These are phyloP conservation scores for Scortum barcoo DNA, from an alignment of 2,113 vertebrate species.

Conservation along the genomic window DNA sequence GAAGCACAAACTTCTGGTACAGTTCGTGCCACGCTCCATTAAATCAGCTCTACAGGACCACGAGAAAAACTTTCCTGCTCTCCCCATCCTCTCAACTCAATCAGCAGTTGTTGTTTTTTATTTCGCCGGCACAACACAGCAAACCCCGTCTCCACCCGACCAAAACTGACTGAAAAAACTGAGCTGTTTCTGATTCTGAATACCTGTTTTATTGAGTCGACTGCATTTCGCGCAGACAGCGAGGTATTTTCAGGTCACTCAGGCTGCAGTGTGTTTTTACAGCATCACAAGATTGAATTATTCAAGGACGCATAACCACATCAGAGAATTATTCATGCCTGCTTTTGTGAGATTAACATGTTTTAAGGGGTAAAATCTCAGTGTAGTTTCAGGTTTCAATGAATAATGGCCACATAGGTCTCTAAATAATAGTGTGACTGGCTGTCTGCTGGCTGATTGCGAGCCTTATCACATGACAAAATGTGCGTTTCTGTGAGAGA, in stretches of 20 bases:
- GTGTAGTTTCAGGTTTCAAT: neutral
- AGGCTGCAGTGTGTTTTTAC: neutral
- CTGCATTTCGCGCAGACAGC: neutral
- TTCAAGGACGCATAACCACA: neutral
- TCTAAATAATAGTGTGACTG: conserved; percentile 6
- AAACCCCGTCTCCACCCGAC: neutral
- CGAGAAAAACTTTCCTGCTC: conserved; percentile 1
- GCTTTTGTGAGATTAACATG: conserved; percentile 3
- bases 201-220: neutral
- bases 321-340: neutral
- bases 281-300: neutral
- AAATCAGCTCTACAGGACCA: conserved; percentile 25
- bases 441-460: neutral
- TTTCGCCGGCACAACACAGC: conserved; percentile 2
- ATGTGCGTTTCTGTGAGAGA: conserved; percentile 1
- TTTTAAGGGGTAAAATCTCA: neutral
- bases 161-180: neutral
- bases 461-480: neutral
- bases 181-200: neutral
- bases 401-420: neutral
- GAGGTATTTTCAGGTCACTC: neutral
- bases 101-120: neutral
- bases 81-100: neutral
- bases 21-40: neutral
- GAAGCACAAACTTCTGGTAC: conserved; percentile 5